Evolutionary conservation across 2,888 invertebrate species (phyloP).

Genomic region (Bursaphelenchus okinawaensis): DNA sequence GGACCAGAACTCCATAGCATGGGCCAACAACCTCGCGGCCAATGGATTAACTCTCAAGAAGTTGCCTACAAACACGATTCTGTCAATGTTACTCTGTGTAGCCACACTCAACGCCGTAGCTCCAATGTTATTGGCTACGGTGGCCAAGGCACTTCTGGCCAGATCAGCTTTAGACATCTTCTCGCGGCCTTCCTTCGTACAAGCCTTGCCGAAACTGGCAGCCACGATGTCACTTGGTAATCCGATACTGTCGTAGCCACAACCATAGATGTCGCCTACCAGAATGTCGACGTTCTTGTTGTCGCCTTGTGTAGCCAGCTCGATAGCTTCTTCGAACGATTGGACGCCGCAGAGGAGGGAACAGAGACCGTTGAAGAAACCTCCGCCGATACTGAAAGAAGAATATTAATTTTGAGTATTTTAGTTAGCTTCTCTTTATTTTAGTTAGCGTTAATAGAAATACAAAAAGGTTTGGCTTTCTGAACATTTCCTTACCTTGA

Average conservation of each 20-base stretch:
- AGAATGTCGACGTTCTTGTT: constrained; percentile 88
- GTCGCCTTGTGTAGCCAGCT: constrained; percentile 84
- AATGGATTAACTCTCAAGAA: constrained; percentile 92
- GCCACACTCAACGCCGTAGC: constrained; percentile 95
- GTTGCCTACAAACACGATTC: constrained; percentile 67
- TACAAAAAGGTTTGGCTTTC: neutral
- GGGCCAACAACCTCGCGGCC: constrained; percentile 89
- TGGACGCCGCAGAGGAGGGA: constrained; percentile 88
- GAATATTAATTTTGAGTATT: constrained; percentile 4
- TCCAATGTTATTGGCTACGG: constrained; percentile 97
- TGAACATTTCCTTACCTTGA: no score
- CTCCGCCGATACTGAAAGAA: constrained; percentile 80
- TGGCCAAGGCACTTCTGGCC: constrained; percentile 88
- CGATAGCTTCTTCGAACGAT: constrained; percentile 92
- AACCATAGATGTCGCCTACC: constrained; percentile 90
- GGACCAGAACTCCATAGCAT: constrained; percentile 99
- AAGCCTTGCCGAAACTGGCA: constrained; percentile 84
- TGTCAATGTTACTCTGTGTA: constrained; percentile 68
- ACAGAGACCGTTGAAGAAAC: constrained; percentile 92
- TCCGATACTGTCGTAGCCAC: constrained; percentile 78
- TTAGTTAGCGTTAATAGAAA: no score
- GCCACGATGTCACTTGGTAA: constrained; percentile 89
- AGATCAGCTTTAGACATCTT: constrained; percentile 78
- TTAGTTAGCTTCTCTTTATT: neutral
- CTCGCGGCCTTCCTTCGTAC: constrained; percentile 79